Conservation (phyloP, 2,797 vertebrate genomes). For the Oryzias dopingdopingensis region DNA sequence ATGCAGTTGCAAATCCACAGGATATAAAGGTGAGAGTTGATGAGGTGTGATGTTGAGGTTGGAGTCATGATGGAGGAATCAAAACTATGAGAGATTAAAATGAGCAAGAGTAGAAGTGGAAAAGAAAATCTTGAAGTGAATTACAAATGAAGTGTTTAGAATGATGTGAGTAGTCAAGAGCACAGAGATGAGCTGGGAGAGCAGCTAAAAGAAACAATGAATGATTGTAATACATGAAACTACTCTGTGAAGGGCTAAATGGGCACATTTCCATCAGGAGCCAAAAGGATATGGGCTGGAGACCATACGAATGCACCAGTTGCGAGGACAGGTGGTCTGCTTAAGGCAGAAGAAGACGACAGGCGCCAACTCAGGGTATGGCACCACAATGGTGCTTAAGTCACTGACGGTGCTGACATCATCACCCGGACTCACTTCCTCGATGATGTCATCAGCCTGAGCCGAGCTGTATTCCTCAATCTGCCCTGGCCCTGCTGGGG, state of each 20-base stretch:
- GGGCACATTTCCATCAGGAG: neutral
- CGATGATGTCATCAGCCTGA: conserved; percentile 76
- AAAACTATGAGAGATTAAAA: neutral
- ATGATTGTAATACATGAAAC: conserved; percentile 1
- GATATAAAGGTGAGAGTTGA: conserved; percentile 21
- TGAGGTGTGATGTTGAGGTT: conserved; percentile 1
- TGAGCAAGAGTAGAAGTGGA: neutral
- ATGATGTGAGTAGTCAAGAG: conserved; percentile 2
- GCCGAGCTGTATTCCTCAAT: conserved; percentile 69
- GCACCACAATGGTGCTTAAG: conserved; percentile 81
- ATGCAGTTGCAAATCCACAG: conserved; percentile 20
- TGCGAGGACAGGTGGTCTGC: conserved; percentile 96
- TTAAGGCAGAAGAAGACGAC: conserved; percentile 98
- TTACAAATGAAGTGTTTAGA: neutral
- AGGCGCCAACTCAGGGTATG: conserved; percentile 91
- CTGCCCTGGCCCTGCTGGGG: conserved; percentile 71
- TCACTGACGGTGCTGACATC: conserved; percentile 77
- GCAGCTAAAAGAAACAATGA: neutral
- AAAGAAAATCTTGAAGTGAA: neutral
- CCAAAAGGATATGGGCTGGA: conserved; percentile 98
- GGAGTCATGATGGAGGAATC: conserved; percentile 23
- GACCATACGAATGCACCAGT: conserved; percentile 98
- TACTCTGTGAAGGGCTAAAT: neutral
- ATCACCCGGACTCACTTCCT: conserved; percentile 72
- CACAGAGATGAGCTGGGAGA: neutral